A percentile compares a stretch with the other conserved stretches of the same genome.
These are phyloP conservation scores for Leuciscus waleckii DNA, from an alignment of 2,797 vertebrate species.

Conservation along the genomic window DNA sequence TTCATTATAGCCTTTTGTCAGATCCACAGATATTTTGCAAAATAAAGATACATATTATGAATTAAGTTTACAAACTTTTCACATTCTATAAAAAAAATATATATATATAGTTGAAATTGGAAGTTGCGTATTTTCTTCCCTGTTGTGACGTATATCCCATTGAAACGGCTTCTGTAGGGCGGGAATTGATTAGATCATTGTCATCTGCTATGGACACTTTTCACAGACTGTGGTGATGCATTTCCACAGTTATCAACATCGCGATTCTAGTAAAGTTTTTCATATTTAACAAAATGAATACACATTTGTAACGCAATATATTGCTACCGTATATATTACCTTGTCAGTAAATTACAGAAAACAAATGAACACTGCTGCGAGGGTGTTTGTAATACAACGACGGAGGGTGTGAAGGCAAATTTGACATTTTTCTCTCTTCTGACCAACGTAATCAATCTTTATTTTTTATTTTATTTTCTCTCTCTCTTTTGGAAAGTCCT, in stretches of 20 bases:
- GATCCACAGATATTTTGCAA: background rate
- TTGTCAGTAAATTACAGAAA: background rate
- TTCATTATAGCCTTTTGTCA: background rate
- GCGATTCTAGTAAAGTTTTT: no score
- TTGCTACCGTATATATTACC: background rate
- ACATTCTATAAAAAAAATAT: background rate
- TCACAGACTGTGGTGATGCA: background rate
- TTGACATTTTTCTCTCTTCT: background rate
- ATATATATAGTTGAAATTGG: no score
- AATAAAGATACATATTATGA: background rate
- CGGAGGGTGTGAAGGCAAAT: background rate
- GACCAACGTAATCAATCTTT: background rate
- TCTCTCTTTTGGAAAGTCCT: no score
- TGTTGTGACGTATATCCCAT: no score
- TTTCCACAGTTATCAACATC: background rate
- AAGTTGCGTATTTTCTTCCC: no score
- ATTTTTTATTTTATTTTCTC: accelerated
- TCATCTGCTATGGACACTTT: background rate
- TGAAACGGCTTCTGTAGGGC: background rate
- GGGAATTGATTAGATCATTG: background rate
- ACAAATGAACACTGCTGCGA: background rate
- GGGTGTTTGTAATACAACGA: background rate
- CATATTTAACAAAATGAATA: background rate
- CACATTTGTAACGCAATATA: background rate
- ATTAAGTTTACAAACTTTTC: background rate